Evolutionary conservation across 2,797 vertebrate species (phyloP).

Genomic region (Cygnus olor): DNA sequence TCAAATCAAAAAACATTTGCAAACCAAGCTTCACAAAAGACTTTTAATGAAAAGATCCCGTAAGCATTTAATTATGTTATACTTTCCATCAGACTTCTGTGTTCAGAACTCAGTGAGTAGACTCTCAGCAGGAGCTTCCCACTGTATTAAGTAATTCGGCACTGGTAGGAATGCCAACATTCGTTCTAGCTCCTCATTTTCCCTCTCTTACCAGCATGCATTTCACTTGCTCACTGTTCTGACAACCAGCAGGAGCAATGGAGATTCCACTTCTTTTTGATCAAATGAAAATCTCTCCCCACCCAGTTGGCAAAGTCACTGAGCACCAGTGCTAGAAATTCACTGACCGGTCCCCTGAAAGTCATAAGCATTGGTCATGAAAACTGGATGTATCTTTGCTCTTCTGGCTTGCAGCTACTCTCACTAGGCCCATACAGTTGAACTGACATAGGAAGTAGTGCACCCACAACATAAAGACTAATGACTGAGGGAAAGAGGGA

Average conservation of each 20-base stretch:
- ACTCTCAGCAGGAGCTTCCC: not conserved
- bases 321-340: not conserved
- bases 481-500: not conserved
- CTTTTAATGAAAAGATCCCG: not conserved
- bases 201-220: not conserved
- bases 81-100: not conserved
- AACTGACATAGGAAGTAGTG: accelerated
- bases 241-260: not conserved
- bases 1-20: not conserved
- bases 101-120: not conserved
- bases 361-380: not conserved
- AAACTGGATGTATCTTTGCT: not conserved
- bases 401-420: not conserved
- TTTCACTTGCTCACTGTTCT: not conserved
- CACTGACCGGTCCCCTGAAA: not conserved
- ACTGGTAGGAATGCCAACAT: not conserved
- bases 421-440: not conserved
- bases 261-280: not conserved
- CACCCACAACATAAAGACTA: not conserved
- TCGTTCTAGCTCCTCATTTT: accelerated
- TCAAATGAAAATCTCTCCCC: not conserved
- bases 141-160: not conserved
- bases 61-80: not conserved
- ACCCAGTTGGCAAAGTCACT: not conserved
- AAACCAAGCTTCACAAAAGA: not conserved